These are phyloP conservation scores for Didymodactylos carnosus DNA, from an alignment of 2,888 invertebrate species.

Conservation along the genomic window DNA sequence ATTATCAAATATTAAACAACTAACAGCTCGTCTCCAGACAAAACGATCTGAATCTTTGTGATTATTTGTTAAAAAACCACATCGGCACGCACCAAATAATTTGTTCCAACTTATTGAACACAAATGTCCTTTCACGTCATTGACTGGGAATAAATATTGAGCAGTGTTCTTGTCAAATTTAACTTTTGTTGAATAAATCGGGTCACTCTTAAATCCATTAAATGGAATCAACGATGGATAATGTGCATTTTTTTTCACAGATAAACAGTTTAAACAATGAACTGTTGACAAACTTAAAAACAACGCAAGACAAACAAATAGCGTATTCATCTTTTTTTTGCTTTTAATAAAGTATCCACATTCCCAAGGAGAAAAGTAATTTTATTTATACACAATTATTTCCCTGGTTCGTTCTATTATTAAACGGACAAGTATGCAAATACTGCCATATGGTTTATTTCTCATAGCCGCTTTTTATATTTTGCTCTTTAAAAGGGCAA, in stretches of 20 bases:
- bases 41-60: constrained; percentile 13
- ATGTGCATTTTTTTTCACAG: not conserved
- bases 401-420: no score
- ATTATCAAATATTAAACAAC: not conserved
- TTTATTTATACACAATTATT: no score
- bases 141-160: constrained; percentile 1
- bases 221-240: not conserved
- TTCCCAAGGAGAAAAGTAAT: no score
- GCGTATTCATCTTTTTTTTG: no score
- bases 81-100: constrained; percentile 8
- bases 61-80: constrained; percentile 6
- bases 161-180: constrained; percentile 1
- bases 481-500: no score
- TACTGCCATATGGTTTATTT: no score
- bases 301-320: no score
- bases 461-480: no score
- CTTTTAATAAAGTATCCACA: no score
- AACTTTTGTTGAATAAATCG: not conserved
- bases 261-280: no score
- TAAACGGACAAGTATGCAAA: no score
- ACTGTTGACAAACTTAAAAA: no score
- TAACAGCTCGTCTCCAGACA: constrained; percentile 2
- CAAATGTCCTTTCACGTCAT: constrained; percentile 3
- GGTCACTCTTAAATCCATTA: not conserved
- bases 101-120: constrained; percentile 12